Evolutionary conservation across 1,140 invertebrate genomes (phyloP).

Genomic region (Drosophila gunungcola): DNA sequence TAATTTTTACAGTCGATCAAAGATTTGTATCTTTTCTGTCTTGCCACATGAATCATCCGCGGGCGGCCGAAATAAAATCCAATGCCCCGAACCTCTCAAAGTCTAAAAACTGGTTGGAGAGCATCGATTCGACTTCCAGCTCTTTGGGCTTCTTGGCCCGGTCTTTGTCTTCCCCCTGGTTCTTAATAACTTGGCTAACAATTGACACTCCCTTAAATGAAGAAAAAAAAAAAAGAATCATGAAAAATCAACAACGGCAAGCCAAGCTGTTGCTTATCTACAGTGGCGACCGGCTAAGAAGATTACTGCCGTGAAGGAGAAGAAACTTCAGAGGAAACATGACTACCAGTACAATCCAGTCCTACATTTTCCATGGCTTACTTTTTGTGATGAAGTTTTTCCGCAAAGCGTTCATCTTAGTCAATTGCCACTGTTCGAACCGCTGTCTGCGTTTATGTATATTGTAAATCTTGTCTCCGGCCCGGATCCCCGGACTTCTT

Average conservation of each 20-base stretch:
- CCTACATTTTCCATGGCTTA: conserved; percentile 1
- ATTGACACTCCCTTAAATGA: conserved; percentile 79
- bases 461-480: conserved; percentile 71
- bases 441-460: conserved; percentile 49
- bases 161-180: conserved; percentile 57
- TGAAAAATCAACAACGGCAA: conserved; percentile 37
- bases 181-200: conserved; percentile 81
- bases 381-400: conserved; percentile 19
- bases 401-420: conserved; percentile 21
- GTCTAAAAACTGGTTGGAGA: conserved; percentile 50
- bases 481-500: conserved; percentile 57
- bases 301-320: neutral
- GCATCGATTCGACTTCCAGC: conserved; percentile 33
- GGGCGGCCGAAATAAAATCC: conserved; percentile 48
- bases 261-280: conserved; percentile 44
- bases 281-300: conserved; percentile 43
- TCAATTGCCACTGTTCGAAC: conserved; percentile 41
- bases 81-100: conserved; percentile 22
- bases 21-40: conserved; percentile 72
- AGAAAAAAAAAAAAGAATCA: conserved; percentile 30
- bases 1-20: conserved; percentile 82
- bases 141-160: conserved; percentile 41
- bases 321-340: neutral
- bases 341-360: neutral
- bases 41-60: conserved; percentile 78